Percentiles rank a stretch among this genome's conserved stretches.
phyloP scores from a whole-genome alignment of 1,140 invertebrate genomes.

The Drosophila virilis region DNA sequence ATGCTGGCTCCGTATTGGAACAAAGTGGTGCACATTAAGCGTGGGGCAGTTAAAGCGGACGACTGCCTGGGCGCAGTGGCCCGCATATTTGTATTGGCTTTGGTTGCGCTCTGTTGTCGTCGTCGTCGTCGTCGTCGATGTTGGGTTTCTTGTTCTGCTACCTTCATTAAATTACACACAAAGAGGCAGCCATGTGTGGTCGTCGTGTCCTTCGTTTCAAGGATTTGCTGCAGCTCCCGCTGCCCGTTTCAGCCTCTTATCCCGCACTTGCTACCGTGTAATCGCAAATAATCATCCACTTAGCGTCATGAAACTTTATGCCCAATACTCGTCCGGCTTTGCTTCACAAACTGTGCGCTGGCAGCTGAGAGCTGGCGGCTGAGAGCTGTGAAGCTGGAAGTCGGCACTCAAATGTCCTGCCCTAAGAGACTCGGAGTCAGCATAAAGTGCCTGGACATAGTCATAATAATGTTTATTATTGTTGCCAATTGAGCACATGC shows the following conservation, averaged over 20 bases:
- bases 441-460: slow-evolving; percentile 61
- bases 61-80: slow-evolving; percentile 30
- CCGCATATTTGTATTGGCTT: slow-evolving; percentile 49
- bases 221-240: slow-evolving; percentile 59
- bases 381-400: slow-evolving; percentile 7
- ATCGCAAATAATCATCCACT: slow-evolving; percentile 83
- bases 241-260: slow-evolving; percentile 8
- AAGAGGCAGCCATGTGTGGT: slow-evolving; percentile 52
- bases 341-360: background rate
- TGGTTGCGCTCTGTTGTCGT: slow-evolving; percentile 13
- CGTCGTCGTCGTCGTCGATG: slow-evolving; percentile 31
- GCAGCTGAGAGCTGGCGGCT: background rate
- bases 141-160: slow-evolving; percentile 16
- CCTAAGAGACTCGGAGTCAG: slow-evolving; percentile 54
- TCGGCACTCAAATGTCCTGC: slow-evolving; percentile 19
- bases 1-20: slow-evolving; percentile 1
- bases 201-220: slow-evolving; percentile 69
- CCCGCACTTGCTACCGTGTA: slow-evolving; percentile 58
- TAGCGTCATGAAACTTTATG: slow-evolving; percentile 80
- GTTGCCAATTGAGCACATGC: slow-evolving; percentile 61
- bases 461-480: slow-evolving; percentile 80
- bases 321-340: slow-evolving; percentile 44
- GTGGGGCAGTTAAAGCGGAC: slow-evolving; percentile 29
- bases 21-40: slow-evolving; percentile 33
- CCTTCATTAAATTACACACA: slow-evolving; percentile 71